phyloP scores from a whole-genome alignment of 2,113 vertebrate species.

The Salvelinus namaycush region DNA sequence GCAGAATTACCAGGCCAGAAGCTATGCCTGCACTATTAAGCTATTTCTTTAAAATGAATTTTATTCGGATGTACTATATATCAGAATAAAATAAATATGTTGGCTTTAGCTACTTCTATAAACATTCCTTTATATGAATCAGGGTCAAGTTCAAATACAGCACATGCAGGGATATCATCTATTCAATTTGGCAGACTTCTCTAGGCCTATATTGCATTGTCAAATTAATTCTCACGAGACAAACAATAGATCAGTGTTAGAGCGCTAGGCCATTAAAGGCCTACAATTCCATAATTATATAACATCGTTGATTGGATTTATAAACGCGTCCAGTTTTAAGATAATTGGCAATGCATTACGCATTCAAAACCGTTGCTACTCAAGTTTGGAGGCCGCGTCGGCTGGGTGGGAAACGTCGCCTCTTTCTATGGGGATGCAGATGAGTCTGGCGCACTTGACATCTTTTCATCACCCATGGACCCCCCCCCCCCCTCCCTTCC shows the following conservation, averaged over 20 bases:
- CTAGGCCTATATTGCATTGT: conserved; percentile 24
- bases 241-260: conserved; percentile 13
- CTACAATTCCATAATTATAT: conserved; percentile 44
- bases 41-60: not conserved
- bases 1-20: not conserved
- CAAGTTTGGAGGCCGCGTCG: conserved; percentile 65
- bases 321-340: conserved; percentile 61
- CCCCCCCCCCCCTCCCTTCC: conserved; percentile 49
- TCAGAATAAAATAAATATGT: not conserved
- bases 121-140: conserved; percentile 60
- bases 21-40: not conserved
- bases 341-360: conserved; percentile 62
- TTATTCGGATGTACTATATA: conserved; percentile 32
- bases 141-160: conserved; percentile 70
- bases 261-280: conserved; percentile 4
- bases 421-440: conserved; percentile 92
- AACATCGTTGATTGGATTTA: conserved; percentile 52
- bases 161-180: conserved; percentile 46
- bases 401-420: conserved; percentile 84
- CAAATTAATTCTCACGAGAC: conserved; percentile 27
- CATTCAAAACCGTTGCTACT: conserved; percentile 69
- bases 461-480: conserved; percentile 85
- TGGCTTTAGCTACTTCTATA: conserved; percentile 56
- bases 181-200: conserved; percentile 42
- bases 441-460: conserved; percentile 91